Evolutionary conservation across 1,140 invertebrate species (phyloP), one percentile per base, ranked within the genome.

Genomic region (Drosophila tani): DNA sequence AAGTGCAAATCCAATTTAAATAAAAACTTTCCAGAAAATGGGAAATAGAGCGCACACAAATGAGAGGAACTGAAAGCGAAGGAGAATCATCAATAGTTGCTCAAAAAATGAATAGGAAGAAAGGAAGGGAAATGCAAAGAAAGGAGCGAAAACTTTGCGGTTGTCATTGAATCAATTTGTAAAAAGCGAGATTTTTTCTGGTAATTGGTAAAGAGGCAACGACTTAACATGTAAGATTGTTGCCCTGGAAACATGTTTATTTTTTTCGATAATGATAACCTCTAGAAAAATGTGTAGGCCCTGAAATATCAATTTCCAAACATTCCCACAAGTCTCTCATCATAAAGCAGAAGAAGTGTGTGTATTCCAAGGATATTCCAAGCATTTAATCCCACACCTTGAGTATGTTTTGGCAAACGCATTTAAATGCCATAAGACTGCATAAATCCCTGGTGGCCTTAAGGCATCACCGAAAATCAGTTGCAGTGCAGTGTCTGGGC

Each of bases 1-100:
- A 41, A 74, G 43, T 45, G 38, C 43, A 62, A 78, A 77, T 77
- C 62, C 79, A 81, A 81, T 81, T 81, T 81, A 58, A 81, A 81
- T 81, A 82, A 73, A 56, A 82, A 81, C 57, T 73, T 79, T 55
- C 17, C 64, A 53, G 55, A 57, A 68, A 68, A 57, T 59, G 64
- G 50, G 66, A 68, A 79, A 64, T 68, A 71, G 53, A 79, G 63
- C 47, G 58, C 19, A 56, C 40, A 74, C 32, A 49, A 50, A 65
- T 64, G 24, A 76, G 71, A 38, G 35, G 60, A 59, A 51, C 4
- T 15, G 41, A 53, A 46, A 35, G 75, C 19, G 27, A 14, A 53
- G 29, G 29, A 32, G 43, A 41, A 29, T 47, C 51, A 21, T 76
- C 74, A 75, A 75, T 76, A 76, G 73, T 75, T 55, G 32, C 40